phyloP scores from a whole-genome alignment of 2,797 vertebrate genomes.

The Coendou prehensilis region DNA sequence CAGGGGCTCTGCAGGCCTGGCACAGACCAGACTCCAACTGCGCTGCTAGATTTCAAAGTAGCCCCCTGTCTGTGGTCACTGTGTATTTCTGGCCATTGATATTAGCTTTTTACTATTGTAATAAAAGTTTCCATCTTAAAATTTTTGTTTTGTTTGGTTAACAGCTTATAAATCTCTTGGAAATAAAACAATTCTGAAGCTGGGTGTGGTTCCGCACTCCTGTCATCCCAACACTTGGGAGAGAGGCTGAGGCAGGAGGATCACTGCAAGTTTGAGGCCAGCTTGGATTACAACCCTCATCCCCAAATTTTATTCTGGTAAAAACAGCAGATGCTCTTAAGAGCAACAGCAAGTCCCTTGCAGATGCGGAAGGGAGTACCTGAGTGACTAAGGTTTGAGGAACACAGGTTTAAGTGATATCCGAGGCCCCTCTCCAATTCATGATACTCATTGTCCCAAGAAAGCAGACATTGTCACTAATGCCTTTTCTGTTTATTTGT shows the following conservation, averaged over 20 bases:
- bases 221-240: background rate
- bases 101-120: background rate
- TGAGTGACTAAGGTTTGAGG: background rate
- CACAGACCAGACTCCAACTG: background rate
- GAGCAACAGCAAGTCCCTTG: background rate
- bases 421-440: background rate
- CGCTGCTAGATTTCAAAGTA: background rate
- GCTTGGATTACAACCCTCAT: background rate
- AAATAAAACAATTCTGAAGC: background rate
- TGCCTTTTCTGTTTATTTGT: background rate
- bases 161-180: conserved; percentile 32
- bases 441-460: too few relatives aligned
- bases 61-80: too few relatives aligned
- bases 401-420: too few relatives aligned
- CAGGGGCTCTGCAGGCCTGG: too few relatives aligned
- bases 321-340: background rate
- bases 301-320: background rate
- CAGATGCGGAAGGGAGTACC: background rate
- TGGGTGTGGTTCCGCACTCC: background rate
- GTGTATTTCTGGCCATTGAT: background rate
- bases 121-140: background rate
- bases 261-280: background rate
- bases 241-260: background rate
- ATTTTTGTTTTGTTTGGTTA: background rate
- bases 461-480: background rate